phyloP scores from a whole-genome alignment of 2,888 invertebrate genomes.

The Agapostemon virescens region DNA sequence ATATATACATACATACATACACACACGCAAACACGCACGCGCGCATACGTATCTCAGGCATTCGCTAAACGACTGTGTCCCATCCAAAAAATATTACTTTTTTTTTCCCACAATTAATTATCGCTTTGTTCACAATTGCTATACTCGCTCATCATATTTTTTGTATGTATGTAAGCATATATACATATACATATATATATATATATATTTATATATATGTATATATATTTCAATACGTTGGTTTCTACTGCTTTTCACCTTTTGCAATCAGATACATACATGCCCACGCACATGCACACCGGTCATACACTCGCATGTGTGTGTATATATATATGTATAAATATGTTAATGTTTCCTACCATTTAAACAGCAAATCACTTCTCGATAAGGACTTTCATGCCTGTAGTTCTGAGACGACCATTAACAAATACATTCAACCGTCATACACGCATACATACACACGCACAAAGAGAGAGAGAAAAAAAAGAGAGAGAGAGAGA shows the following conservation, averaged over 20 bases:
- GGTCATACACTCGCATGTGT: conserved; percentile 1
- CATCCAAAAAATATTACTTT: conserved; percentile 66
- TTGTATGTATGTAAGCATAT: neutral
- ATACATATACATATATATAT: conserved; percentile 3
- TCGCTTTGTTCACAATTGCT: conserved; percentile 55
- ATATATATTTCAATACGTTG: conserved; percentile 30
- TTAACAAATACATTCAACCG: conserved; percentile 78
- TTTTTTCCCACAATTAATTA: conserved; percentile 57
- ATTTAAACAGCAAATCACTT: conserved; percentile 53
- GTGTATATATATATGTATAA: neutral
- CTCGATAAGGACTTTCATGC: conserved; percentile 60
- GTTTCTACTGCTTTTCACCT: conserved; percentile 16
- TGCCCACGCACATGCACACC: neutral
- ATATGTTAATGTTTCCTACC: conserved; percentile 26
- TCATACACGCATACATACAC: conserved; percentile 76
- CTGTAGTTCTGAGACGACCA: conserved; percentile 77
- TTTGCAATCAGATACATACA: conserved; percentile 37
- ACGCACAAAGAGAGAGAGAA: conserved; percentile 54
- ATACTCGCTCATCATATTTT: conserved; percentile 42
- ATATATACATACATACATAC: conserved; percentile 39
- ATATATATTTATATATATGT: neutral
- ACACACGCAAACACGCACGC: conserved; percentile 39
- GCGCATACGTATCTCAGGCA: conserved; percentile 63
- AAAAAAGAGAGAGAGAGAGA: conserved; percentile 52
- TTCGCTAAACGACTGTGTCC: conserved; percentile 64